phyloP scores from a whole-genome alignment of 2,888 invertebrate species.

The Germaria angustata region DNA sequence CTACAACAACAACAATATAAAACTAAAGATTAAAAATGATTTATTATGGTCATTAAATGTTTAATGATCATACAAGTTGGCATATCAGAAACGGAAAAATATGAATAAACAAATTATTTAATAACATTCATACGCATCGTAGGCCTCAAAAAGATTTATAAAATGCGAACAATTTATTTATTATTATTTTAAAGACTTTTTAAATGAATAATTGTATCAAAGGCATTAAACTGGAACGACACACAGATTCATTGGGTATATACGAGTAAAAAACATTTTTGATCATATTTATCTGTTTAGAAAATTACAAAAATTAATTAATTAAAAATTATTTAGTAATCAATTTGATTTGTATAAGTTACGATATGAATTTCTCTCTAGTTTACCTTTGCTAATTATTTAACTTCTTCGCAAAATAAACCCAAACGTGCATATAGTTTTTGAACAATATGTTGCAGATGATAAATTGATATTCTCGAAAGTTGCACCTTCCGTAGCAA shows the following conservation, averaged over 20 bases:
- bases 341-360: too few relatives aligned
- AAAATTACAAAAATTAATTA: too few relatives aligned
- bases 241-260: background rate
- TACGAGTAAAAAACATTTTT: too few relatives aligned
- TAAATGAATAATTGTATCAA: background rate
- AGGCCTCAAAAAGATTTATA: background rate
- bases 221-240: background rate
- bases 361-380: too few relatives aligned
- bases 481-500: too few relatives aligned
- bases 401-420: too few relatives aligned
- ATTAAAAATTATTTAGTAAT: too few relatives aligned
- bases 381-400: too few relatives aligned
- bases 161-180: background rate
- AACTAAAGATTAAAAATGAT: conserved; percentile 13
- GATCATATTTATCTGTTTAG: too few relatives aligned
- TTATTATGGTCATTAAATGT: conserved; percentile 22
- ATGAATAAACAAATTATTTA: background rate
- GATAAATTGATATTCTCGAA: too few relatives aligned
- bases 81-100: conserved; percentile 1
- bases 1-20: background rate
- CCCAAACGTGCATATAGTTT: too few relatives aligned
- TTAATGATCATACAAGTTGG: background rate
- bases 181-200: background rate
- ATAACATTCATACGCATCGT: conserved; percentile 11
- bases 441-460: too few relatives aligned